phyloP scores from a whole-genome alignment of 2,113 vertebrate genomes.

The Glaucidium brasilianum region DNA sequence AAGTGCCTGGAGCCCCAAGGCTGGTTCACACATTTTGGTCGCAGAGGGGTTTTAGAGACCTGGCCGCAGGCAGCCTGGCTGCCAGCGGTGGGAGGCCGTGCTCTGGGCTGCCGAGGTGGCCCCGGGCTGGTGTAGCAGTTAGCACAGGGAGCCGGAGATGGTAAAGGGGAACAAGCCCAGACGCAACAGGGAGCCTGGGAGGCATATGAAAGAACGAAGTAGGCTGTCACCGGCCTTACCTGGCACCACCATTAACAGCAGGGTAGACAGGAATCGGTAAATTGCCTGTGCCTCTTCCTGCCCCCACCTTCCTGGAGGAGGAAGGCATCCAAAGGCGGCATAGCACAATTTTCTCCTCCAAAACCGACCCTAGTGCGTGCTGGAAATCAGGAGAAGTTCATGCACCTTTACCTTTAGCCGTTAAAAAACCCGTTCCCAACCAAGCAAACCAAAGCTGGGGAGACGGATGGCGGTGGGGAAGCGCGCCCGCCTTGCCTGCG shows the following conservation, averaged over 20 bases:
- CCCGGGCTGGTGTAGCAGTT: not conserved
- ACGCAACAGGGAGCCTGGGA: not conserved
- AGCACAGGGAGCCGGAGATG: not conserved
- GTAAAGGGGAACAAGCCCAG: not conserved
- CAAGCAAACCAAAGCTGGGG: not conserved
- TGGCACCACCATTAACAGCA: not conserved
- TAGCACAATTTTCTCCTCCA: not conserved
- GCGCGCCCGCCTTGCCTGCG: not conserved
- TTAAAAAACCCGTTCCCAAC: not conserved
- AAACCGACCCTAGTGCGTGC: fast-evolving
- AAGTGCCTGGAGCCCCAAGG: fast-evolving
- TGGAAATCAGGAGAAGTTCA: not conserved
- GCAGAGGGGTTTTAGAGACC: not conserved
- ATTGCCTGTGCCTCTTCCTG: not conserved
- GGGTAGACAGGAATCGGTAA: not conserved
- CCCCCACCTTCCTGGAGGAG: not conserved
- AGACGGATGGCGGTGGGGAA: not conserved
- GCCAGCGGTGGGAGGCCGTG: fast-evolving
- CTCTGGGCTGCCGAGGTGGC: fast-evolving
- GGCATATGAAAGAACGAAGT: not conserved
- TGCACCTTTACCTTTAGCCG: not conserved
- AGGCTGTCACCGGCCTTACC: not conserved
- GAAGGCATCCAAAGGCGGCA: not conserved
- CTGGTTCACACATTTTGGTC: fast-evolving
- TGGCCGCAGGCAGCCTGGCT: not conserved